Evolutionary conservation across 2,888 invertebrate species (phyloP).

Genomic region (Xanthia icteritia): DNA sequence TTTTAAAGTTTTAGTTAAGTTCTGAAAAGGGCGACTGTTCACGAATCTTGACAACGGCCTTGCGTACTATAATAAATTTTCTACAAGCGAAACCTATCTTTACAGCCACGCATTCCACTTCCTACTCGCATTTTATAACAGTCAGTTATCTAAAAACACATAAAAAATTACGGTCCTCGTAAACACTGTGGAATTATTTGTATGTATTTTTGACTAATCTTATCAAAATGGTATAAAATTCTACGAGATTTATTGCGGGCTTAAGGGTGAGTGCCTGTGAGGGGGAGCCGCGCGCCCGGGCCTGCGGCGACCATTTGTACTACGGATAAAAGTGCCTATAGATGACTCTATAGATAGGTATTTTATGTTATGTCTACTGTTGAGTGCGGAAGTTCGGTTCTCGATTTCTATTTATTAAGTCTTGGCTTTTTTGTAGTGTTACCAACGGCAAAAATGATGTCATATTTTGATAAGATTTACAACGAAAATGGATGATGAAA

Average conservation of each 20-base stretch:
- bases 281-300: constrained; percentile 19
- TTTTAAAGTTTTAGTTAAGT: no score
- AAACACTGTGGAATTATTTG: constrained; percentile 60
- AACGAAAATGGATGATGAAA: not conserved
- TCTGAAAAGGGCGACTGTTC: no score
- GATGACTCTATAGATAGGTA: constrained; percentile 8
- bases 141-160: constrained; percentile 40
- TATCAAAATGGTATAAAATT: constrained; percentile 57
- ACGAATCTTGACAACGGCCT: constrained; percentile 35
- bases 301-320: constrained; percentile 14
- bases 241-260: constrained; percentile 35
- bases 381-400: constrained; percentile 12
- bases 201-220: constrained; percentile 57
- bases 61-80: constrained; percentile 23
- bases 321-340: not conserved
- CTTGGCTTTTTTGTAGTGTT: not conserved
- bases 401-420: not conserved
- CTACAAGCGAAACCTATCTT: constrained; percentile 1
- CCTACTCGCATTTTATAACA: constrained; percentile 25
- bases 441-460: not conserved
- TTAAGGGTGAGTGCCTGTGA: constrained; percentile 26
- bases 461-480: not conserved
- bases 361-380: constrained; percentile 3
- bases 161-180: constrained; percentile 53
- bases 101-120: constrained; percentile 31